Evolutionary conservation across 2,113 vertebrate genomes (phyloP).

Genomic region (Carettochelys insculpta): DNA sequence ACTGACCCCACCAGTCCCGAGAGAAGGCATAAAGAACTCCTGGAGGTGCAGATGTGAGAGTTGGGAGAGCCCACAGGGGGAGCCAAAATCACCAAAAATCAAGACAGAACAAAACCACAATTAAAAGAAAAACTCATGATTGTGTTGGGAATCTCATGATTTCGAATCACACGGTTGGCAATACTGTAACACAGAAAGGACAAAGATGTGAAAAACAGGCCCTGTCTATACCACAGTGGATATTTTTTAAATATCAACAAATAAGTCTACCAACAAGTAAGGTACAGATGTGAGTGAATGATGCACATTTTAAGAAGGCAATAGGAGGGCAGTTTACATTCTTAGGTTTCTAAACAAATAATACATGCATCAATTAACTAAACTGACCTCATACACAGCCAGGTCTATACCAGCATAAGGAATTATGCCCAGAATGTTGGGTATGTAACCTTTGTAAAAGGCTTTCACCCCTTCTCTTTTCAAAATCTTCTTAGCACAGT

Average conservation of each 20-base stretch:
- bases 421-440: conserved; percentile 94
- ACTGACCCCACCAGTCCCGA: neutral
- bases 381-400: conserved; percentile 92
- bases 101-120: neutral
- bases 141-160: neutral
- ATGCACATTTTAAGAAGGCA: neutral
- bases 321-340: neutral
- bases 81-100: neutral
- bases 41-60: neutral
- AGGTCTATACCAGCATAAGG: conserved; percentile 95
- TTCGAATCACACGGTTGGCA: neutral
- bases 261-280: neutral
- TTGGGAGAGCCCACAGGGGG: neutral
- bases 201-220: accelerated
- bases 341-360: neutral
- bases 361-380: neutral
- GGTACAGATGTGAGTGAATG: neutral
- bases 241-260: neutral
- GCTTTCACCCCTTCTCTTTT: conserved; percentile 87
- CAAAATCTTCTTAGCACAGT: conserved; percentile 92
- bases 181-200: neutral
- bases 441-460: conserved; percentile 94
- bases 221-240: neutral
- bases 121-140: neutral
- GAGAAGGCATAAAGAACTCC: neutral